Evolutionary conservation across 2,888 invertebrate species (phyloP).

Genomic region (Chorisops tibialis): DNA sequence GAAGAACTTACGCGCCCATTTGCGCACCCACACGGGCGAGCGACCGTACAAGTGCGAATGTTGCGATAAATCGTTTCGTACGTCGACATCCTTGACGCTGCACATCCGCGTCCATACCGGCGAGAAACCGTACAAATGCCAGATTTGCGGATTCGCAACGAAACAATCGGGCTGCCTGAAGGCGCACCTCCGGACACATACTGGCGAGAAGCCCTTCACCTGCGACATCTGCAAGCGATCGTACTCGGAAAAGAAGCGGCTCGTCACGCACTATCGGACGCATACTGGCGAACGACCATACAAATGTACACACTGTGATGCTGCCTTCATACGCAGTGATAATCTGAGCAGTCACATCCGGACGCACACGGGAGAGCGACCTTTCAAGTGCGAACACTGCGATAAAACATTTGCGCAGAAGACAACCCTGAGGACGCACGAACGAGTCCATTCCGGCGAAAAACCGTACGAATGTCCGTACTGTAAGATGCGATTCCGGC

Average conservation of each 20-base stretch:
- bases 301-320: conserved; percentile 28
- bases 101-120: conserved; percentile 30
- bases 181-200: conserved; percentile 28
- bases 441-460: conserved; percentile 27
- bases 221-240: conserved; percentile 29
- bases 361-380: conserved; percentile 30
- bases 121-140: conserved; percentile 29
- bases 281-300: conserved; percentile 30
- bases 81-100: conserved; percentile 28
- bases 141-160: conserved; percentile 22
- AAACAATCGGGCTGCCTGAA: conserved; percentile 30
- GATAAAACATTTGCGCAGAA: conserved; percentile 23
- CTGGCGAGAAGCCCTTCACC: conserved; percentile 28
- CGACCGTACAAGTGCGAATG: conserved; percentile 30
- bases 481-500: conserved; percentile 24
- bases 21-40: conserved; percentile 31
- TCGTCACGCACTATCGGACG: conserved; percentile 28
- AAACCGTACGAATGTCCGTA: conserved; percentile 26
- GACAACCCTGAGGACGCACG: conserved; percentile 25
- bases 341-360: conserved; percentile 26
- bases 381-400: conserved; percentile 26
- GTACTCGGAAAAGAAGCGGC: conserved; percentile 29
- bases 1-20: conserved; percentile 29
- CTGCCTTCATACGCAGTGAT: conserved; percentile 26
- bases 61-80: conserved; percentile 31